Conservation (phyloP, 2,113 vertebrate genomes). For the Pachycephala philippinensis region DNA sequence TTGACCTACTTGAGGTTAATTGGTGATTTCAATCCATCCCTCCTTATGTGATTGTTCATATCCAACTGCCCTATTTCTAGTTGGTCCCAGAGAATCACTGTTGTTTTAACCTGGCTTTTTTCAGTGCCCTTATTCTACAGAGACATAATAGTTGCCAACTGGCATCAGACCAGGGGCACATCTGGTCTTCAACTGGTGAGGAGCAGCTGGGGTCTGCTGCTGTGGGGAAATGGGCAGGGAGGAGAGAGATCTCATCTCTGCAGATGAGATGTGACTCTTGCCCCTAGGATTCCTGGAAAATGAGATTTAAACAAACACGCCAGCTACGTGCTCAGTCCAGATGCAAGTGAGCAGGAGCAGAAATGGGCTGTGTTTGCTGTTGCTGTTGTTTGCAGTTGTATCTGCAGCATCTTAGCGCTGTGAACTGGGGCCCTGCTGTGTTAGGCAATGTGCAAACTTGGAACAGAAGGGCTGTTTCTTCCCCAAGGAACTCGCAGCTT, state of each 20-base stretch:
- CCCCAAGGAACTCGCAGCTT: not conserved
- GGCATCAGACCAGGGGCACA: not conserved
- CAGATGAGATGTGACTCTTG: not conserved
- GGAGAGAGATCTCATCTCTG: not conserved
- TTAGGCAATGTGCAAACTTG: not conserved
- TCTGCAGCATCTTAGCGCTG: not conserved
- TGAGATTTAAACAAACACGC: not conserved
- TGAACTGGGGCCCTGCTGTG: not conserved
- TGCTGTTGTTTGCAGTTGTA: not conserved
- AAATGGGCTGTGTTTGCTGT: not conserved
- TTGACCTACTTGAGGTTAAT: conserved; percentile 43
- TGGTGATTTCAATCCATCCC: not conserved
- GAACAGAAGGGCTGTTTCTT: not conserved
- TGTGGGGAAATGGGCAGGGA: not conserved
- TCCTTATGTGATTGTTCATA: not conserved
- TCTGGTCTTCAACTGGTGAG: not conserved
- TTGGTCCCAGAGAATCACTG: not conserved
- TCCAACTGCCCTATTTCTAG: not conserved
- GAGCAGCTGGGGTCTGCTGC: not conserved
- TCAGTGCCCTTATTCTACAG: not conserved
- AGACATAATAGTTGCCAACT: not conserved
- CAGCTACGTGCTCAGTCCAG: not conserved
- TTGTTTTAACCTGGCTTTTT: not conserved
- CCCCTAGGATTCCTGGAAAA: not conserved
- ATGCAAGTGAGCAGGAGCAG: not conserved